Evolutionary conservation across 2,888 invertebrate species (phyloP), one percentile per base, ranked within the genome.

Genomic region (Adelognathus sp.): DNA sequence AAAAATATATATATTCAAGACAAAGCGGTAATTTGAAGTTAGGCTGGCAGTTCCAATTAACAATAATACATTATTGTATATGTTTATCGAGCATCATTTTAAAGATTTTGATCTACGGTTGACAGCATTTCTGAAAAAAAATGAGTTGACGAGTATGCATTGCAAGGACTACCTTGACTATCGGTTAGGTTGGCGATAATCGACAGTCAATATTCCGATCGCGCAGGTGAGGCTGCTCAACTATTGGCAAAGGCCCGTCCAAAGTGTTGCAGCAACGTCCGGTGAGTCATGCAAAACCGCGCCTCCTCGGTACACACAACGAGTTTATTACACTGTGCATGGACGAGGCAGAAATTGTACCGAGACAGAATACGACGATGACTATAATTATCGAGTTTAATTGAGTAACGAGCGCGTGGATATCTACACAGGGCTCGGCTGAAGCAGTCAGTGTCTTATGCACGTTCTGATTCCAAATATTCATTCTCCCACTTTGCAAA

Each of bases 301-400:
- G 67, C 77, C 77, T 77, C 63, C 56, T 63, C 31, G 33, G 39
- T 18, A 31, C 18, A 27, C 58, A 58, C 69, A 33, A 29, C 66
- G 61, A 54, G 56, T 46, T 18, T 16, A 63, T n/a, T n/a, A n/a
- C n/a, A n/a, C n/a, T n/a, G n/a, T n/a, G n/a, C n/a, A 63, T 56
- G 58, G 9, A 11, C 29, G 14, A 31, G 31, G 39, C 52, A 46
- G 21, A 69, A 78, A 46, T 21, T 50, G 31, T 39, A 24, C 44
- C 46, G 18, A 46, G 18, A 46, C 18, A 33, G 39, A 58, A 56
- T 21, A 36, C 33, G 76, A 54, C 73, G 46, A 66, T 31, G 63
- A 71, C 73, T 71, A 81, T 87, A 88, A 89, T 88, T 87, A 89
- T 83, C 81, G 85, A 82, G 84, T 86, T 88, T 88, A 89, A 89